These are phyloP conservation scores for Polymixis lichenea DNA, from an alignment of 2,888 invertebrate genomes.

Conservation along the genomic window DNA sequence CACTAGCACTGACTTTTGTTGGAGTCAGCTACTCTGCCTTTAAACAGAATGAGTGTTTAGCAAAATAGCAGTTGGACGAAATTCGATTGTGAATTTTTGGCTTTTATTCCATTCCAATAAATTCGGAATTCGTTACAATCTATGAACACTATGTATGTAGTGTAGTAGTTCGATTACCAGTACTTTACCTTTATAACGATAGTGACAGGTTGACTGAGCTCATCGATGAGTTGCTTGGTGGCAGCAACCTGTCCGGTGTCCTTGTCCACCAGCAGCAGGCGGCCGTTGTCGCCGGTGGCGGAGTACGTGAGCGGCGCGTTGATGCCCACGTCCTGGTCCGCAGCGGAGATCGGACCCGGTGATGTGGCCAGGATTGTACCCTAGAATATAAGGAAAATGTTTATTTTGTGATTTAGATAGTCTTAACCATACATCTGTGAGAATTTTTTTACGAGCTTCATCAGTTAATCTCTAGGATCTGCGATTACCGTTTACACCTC, in stretches of 20 bases:
- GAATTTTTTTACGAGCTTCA: not conserved
- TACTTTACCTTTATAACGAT: slow-evolving; percentile 93
- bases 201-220: slow-evolving; percentile 93
- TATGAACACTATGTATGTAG: not conserved
- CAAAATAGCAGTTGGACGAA: not conserved
- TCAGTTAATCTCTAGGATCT: not conserved
- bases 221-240: slow-evolving; percentile 89
- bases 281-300: slow-evolving; percentile 91
- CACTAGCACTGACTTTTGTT: too few species aligned
- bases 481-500: not conserved
- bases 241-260: slow-evolving; percentile 92
- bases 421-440: not conserved
- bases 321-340: slow-evolving; percentile 95
- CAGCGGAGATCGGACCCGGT: slow-evolving; percentile 94
- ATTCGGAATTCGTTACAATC: too few species aligned
- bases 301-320: slow-evolving; percentile 93
- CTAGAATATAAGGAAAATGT: slow-evolving; percentile 73
- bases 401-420: not conserved
- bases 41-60: not conserved
- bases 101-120: too few species aligned
- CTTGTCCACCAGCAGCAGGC: slow-evolving; percentile 91
- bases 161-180: not conserved
- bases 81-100: not conserved
- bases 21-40: too few species aligned
- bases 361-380: slow-evolving; percentile 92